Conservation (phyloP, 2,113 vertebrate species). For the Callorhinus ursinus region DNA sequence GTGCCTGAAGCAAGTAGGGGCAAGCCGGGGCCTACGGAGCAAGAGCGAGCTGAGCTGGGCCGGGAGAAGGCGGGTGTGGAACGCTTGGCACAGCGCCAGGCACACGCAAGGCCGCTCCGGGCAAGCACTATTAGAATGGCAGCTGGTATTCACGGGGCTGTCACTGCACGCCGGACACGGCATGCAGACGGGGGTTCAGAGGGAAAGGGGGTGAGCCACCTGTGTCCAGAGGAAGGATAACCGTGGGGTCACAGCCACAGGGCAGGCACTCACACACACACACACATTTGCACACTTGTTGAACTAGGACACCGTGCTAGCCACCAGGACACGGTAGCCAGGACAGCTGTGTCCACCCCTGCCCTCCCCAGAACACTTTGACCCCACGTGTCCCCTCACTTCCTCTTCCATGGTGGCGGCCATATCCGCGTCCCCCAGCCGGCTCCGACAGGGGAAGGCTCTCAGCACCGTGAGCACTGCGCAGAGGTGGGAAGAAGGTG, state of each 20-base stretch:
- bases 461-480: constrained; percentile 94
- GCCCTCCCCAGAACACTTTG: background rate
- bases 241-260: accelerated
- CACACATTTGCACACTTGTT: background rate
- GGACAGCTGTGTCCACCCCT: background rate
- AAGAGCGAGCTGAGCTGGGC: no score
- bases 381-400: constrained; percentile 80
- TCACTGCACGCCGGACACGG: background rate
- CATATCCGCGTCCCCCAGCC: constrained; percentile 90
- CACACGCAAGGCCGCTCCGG: accelerated
- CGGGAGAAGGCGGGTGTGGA: background rate
- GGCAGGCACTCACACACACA: background rate
- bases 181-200: accelerated
- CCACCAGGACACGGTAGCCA: background rate
- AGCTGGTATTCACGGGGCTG: background rate
- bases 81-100: background rate
- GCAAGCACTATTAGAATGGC: background rate
- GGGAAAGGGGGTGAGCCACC: background rate
- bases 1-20: background rate
- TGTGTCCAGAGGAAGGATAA: background rate
- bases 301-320: background rate
- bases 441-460: constrained; percentile 95
- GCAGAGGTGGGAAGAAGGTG: accelerated
- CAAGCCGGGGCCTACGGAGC: accelerated
- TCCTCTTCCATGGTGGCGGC: constrained; percentile 93